These are phyloP conservation scores for Rhipidura dahli DNA, from an alignment of 2,113 vertebrate genomes.

Conservation along the genomic window DNA sequence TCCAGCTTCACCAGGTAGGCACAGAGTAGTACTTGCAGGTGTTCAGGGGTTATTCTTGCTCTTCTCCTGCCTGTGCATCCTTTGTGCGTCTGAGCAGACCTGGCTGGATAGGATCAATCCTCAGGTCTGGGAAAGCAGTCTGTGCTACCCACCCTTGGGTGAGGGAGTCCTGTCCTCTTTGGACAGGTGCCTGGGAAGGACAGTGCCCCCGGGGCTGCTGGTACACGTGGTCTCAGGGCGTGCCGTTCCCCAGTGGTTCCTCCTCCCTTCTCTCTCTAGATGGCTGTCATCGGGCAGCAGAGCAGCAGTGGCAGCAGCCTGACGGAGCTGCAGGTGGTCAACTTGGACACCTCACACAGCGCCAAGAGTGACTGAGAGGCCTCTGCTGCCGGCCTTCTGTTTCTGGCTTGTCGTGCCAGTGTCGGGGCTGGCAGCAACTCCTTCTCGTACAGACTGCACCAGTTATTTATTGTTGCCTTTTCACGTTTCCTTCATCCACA, in stretches of 20 bases:
- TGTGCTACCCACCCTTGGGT: background rate
- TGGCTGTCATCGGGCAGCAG: constrained; percentile 97
- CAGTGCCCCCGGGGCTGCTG: background rate
- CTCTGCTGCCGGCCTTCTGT: constrained; percentile 32
- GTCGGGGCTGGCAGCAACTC: constrained; percentile 3
- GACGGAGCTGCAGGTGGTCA: constrained; percentile 97
- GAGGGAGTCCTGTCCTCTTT: background rate
- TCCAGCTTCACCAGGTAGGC: constrained; percentile 97
- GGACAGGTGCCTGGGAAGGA: background rate
- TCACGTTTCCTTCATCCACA: constrained; percentile 77
- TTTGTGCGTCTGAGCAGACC: background rate
- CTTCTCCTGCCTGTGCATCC: background rate
- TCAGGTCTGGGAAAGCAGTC: background rate
- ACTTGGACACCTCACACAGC: constrained; percentile 87
- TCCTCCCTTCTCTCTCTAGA: constrained; percentile 74
- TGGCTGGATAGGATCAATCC: background rate
- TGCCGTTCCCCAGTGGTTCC: background rate
- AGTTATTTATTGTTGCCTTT: constrained; percentile 99
- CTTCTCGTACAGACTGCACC: constrained; percentile 76
- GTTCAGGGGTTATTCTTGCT: background rate
- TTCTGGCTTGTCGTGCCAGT: background rate
- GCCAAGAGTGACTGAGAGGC: constrained; percentile 88
- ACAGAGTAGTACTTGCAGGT: background rate
- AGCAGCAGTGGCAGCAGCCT: constrained; percentile 92
- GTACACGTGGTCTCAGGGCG: accelerated